Percentiles rank a stretch among this genome's conserved stretches.
These are phyloP conservation scores for Petaurus breviceps DNA, from an alignment of 2,113 vertebrate species.

Conservation along the genomic window DNA sequence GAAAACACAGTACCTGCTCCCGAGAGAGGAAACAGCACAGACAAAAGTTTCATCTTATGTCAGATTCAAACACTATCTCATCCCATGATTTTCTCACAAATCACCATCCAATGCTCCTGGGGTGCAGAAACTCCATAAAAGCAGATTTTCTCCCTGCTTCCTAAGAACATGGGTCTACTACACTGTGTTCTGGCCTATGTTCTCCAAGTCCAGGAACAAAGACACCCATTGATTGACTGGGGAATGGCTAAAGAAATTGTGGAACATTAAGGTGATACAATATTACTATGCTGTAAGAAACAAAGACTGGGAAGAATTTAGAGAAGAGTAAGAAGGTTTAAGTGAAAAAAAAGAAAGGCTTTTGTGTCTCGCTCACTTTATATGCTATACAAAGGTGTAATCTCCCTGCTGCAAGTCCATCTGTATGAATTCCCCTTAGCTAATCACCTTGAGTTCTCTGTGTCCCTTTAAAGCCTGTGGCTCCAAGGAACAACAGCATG, in stretches of 20 bases:
- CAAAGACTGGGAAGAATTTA: not conserved
- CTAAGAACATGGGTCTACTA: not conserved
- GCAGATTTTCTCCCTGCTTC: not conserved
- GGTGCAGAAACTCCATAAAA: not conserved
- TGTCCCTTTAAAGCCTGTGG: not conserved
- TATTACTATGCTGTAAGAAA: not conserved
- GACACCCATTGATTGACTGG: not conserved
- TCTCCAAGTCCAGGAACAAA: not conserved
- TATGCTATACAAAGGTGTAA: not conserved
- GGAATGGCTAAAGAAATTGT: not conserved
- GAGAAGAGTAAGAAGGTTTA: too few species aligned
- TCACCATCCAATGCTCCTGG: not conserved
- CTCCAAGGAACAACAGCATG: too few species aligned
- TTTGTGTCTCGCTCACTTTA: not conserved
- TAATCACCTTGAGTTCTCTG: not conserved
- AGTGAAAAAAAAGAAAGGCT: not conserved
- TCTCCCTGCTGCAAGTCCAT: not conserved
- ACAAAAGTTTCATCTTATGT: not conserved
- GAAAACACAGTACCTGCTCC: not conserved
- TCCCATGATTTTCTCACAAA: not conserved
- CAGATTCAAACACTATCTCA: not conserved
- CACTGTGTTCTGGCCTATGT: not conserved
- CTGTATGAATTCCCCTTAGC: not conserved
- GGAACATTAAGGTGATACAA: not conserved
- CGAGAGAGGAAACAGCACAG: not conserved